A percentile compares a stretch with the other conserved stretches of the same genome.
phyloP scores from a whole-genome alignment of 2,113 vertebrate genomes.

The Tachycineta bicolor region DNA sequence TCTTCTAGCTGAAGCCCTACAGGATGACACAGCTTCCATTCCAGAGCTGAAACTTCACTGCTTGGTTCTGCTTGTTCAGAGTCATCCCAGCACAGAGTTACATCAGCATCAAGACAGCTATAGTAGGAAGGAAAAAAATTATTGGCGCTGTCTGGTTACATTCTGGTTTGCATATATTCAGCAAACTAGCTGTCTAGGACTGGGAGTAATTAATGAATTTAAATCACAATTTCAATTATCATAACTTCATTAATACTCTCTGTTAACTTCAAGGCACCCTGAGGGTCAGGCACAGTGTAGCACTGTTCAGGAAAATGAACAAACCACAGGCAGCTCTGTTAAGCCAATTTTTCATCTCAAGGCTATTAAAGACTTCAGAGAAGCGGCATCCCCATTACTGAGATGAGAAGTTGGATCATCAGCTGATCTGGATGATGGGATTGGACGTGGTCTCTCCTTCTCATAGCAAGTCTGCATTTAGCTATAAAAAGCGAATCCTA shows the following conservation, averaged over 20 bases:
- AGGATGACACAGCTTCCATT: not conserved
- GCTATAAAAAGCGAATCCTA: not conserved
- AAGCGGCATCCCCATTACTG: not conserved
- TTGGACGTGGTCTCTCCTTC: not conserved
- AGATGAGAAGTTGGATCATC: not conserved
- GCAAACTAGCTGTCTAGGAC: not conserved
- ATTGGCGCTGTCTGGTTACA: not conserved
- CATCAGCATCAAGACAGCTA: not conserved
- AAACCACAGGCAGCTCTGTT: not conserved
- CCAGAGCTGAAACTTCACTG: not conserved
- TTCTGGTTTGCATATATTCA: not conserved
- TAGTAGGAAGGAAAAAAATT: not conserved
- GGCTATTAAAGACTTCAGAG: not conserved
- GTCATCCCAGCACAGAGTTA: not conserved
- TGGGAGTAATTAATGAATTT: not conserved
- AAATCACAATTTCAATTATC: not conserved
- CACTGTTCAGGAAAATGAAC: not conserved
- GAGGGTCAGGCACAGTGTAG: not conserved
- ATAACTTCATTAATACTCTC: not conserved
- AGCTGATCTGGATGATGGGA: not conserved
- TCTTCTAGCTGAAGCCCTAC: not conserved
- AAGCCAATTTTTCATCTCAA: slow-evolving; percentile 1
- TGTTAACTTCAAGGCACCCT: not conserved
- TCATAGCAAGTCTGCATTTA: not conserved
- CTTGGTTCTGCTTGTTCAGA: not conserved